These are phyloP conservation scores for Copidosoma floridanum DNA, from an alignment of 1,140 invertebrate species.

Conservation along the genomic window DNA sequence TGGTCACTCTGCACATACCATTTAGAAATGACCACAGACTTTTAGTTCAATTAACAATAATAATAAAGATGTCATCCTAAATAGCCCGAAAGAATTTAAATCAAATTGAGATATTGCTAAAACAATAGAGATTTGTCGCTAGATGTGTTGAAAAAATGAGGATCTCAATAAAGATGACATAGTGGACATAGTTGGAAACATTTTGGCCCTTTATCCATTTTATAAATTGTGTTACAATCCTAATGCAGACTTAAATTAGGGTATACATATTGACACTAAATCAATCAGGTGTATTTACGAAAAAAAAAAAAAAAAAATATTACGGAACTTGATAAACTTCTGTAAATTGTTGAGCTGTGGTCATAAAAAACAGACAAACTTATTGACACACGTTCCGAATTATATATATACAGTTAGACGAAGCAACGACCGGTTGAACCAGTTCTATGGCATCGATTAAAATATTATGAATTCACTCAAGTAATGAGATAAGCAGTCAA, in stretches of 20 bases:
- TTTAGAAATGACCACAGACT: slow-evolving; percentile 41
- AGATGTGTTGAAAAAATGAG: slow-evolving; percentile 12
- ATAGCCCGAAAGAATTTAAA: slow-evolving; percentile 10
- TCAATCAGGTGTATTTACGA: slow-evolving; percentile 17
- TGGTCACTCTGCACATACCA: slow-evolving; percentile 40
- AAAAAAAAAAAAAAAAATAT: slow-evolving; percentile 30
- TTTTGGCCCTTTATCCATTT: slow-evolving; percentile 15
- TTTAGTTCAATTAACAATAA: slow-evolving; percentile 33
- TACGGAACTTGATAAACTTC: slow-evolving; percentile 1
- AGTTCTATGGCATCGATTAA: slow-evolving; percentile 28
- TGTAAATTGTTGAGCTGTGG: slow-evolving; percentile 25
- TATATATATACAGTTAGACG: neutral
- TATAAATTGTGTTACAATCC: slow-evolving; percentile 11
- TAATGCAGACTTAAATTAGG: slow-evolving; percentile 6
- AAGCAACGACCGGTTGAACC: slow-evolving; percentile 30
- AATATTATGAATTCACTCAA: slow-evolving; percentile 34
- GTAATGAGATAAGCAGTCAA: slow-evolving; percentile 34
- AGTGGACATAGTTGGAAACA: neutral
- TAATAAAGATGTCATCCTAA: slow-evolving; percentile 8
- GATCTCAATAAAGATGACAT: neutral
- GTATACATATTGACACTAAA: slow-evolving; percentile 14
- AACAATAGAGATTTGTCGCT: slow-evolving; percentile 9
- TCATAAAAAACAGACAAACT: slow-evolving; percentile 38
- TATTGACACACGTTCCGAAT: slow-evolving; percentile 15
- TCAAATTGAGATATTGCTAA: slow-evolving; percentile 4